phyloP scores from a whole-genome alignment of 2,888 invertebrate species.

The Zygogramma bicolorata region DNA sequence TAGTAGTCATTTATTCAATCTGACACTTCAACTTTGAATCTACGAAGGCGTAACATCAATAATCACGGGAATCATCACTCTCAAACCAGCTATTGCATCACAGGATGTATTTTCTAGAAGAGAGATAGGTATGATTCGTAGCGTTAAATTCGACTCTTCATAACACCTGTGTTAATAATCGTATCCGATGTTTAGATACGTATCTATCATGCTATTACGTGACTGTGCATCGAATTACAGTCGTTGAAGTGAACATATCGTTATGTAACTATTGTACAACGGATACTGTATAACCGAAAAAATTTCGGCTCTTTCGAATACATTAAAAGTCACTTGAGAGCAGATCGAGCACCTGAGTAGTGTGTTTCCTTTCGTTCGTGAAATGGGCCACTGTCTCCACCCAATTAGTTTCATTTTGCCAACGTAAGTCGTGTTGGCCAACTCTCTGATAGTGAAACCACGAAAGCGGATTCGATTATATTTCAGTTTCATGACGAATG shows the following conservation, averaged over 20 bases:
- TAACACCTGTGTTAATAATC: not conserved
- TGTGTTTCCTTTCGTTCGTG: not conserved
- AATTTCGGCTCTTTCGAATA: not conserved
- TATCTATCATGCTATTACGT: not conserved
- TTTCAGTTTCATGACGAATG: not conserved
- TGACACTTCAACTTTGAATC: not conserved
- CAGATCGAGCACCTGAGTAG: too few relatives aligned
- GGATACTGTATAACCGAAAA: not conserved
- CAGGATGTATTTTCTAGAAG: not conserved
- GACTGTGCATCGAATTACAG: not conserved
- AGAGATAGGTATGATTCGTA: not conserved
- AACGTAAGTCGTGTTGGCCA: not conserved
- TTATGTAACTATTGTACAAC: not conserved
- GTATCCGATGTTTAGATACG: not conserved
- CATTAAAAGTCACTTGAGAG: not conserved
- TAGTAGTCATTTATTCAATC: not conserved
- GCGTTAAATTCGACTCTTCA: slow-evolving; percentile 4
- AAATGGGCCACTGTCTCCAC: not conserved
- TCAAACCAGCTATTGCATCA: not conserved
- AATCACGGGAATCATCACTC: not conserved
- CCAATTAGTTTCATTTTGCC: not conserved
- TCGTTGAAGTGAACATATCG: not conserved
- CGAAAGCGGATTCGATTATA: too few relatives aligned
- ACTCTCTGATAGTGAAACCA: not conserved
- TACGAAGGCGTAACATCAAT: not conserved